Conservation (phyloP, 2,888 invertebrate species). For the Trachelus iudaicus region DNA sequence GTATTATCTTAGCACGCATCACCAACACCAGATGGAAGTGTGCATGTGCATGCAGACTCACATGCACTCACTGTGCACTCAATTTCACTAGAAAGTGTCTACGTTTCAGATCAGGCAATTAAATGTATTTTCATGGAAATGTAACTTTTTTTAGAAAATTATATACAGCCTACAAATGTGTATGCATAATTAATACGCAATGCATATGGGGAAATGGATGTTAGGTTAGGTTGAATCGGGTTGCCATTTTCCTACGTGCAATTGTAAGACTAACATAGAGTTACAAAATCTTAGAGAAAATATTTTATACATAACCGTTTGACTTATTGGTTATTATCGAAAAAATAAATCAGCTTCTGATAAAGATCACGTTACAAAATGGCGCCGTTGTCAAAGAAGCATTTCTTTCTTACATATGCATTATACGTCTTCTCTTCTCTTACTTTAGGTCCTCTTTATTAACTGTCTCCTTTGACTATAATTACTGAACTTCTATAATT, state of each 20-base stretch:
- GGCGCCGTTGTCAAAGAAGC: not conserved
- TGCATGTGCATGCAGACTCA: not conserved
- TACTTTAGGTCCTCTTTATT: not conserved
- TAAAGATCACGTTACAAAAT: no score
- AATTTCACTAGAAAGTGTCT: not conserved
- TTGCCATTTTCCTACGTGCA: not conserved
- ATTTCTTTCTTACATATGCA: not conserved
- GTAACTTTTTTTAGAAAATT: not conserved
- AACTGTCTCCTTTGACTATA: not conserved
- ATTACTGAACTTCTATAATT: not conserved
- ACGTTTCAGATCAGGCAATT: not conserved
- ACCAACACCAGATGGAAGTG: not conserved
- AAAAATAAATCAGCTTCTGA: no score
- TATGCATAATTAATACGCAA: no score
- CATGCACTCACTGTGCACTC: not conserved
- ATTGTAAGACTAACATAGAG: no score
- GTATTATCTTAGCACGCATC: not conserved
- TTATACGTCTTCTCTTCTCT: not conserved
- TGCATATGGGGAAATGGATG: no score
- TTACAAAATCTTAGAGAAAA: no score
- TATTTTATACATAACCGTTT: no score
- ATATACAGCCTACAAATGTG: not conserved
- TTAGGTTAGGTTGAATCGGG: not conserved
- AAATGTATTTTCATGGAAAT: no score
- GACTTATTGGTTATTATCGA: no score